phyloP scores from a whole-genome alignment of 2,797 vertebrate species.

The Eospalax fontanierii region DNA sequence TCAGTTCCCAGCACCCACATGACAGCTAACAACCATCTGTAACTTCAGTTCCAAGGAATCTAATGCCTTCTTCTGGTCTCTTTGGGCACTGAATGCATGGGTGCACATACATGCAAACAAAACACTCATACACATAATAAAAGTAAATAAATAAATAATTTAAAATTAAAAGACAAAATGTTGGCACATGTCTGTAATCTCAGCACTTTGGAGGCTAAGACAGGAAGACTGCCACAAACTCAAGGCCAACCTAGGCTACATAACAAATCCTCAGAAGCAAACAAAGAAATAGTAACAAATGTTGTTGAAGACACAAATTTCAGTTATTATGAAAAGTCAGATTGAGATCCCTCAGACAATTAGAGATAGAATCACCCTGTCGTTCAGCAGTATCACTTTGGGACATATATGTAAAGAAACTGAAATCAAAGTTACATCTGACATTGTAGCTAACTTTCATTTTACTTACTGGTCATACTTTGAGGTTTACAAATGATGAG shows the following conservation, averaged over 20 bases:
- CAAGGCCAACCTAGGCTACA: background rate
- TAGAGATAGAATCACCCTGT: background rate
- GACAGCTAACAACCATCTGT: too few species aligned
- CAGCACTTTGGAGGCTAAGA: background rate
- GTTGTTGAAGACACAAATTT: background rate
- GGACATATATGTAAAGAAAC: background rate
- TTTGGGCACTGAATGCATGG: too few species aligned
- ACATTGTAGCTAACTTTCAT: background rate
- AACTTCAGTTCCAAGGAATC: too few species aligned
- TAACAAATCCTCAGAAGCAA: background rate
- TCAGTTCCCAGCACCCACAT: too few species aligned
- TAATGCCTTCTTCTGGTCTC: too few species aligned
- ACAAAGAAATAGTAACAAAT: background rate
- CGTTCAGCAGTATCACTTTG: background rate
- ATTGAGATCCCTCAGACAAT: background rate
- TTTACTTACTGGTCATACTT: background rate
- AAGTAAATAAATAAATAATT: too few species aligned
- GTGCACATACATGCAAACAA: too few species aligned
- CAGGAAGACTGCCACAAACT: background rate
- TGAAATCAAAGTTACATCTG: slow-evolving; percentile 9
- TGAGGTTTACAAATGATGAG: background rate
- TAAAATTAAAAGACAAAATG: too few species aligned
- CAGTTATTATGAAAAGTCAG: background rate
- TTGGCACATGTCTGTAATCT: background rate
- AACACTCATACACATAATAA: too few species aligned